Conservation (phyloP, 2,113 vertebrate species). For the Colinus virginianus region DNA sequence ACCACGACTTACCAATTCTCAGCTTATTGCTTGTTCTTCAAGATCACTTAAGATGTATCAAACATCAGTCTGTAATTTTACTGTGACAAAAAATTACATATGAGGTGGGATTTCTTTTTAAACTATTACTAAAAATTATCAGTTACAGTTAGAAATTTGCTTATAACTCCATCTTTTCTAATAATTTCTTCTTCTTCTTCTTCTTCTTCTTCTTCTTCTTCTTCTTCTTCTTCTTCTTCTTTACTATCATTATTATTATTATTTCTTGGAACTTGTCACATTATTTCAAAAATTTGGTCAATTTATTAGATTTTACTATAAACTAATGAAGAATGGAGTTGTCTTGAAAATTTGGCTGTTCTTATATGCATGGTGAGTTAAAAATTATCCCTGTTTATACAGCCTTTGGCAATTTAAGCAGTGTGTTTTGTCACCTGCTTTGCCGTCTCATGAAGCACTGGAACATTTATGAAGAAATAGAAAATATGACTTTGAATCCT, state of each 20-base stretch:
- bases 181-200: background rate
- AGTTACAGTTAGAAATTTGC: background rate
- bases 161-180: background rate
- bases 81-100: background rate
- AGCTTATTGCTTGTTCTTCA: background rate
- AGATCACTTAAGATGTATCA: background rate
- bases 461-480: constrained; percentile 79
- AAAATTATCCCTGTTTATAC: constrained; percentile 75
- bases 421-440: constrained; percentile 80
- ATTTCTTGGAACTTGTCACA: background rate
- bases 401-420: constrained; percentile 76
- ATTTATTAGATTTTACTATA: constrained; percentile 1
- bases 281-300: background rate
- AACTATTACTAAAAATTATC: background rate
- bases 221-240: too few species aligned
- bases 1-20: background rate
- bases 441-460: constrained; percentile 72
- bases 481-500: constrained; percentile 80
- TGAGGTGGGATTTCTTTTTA: background rate
- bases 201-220: too few species aligned
- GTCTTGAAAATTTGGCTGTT: constrained; percentile 42
- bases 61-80: background rate
- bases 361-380: constrained; percentile 48
- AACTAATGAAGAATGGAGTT: background rate
- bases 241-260: too few species aligned